Evolutionary conservation across 1,140 invertebrate species (phyloP), one percentile per base, ranked within the genome.

Genomic region (Chrysopa pallens): DNA sequence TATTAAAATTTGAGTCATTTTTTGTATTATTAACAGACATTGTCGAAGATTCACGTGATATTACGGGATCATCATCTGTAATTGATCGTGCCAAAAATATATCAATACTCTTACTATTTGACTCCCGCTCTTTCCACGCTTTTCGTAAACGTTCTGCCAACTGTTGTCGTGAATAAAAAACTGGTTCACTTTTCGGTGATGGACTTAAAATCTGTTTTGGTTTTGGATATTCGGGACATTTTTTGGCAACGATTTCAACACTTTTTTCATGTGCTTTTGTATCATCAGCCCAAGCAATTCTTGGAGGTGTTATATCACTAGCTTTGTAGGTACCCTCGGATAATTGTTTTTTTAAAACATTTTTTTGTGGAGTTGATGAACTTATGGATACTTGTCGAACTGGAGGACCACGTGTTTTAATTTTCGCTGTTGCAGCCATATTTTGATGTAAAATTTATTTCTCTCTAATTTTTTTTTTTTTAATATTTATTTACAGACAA

Each of bases 81-180:
- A 23, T 23, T 23, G 17, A 23, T 23, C 17, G 66, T 0, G 69
- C 62, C 9, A 74, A 47, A 44, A 69, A 70, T 8, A 73, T 73
- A 35, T 71, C 62, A 11, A 74, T 59, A 39, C 71, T 73, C 0
- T 62, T 56, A 47, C 65, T 66, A 9, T 61, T 62, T 14, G 62
- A 57, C 37, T 68, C 63, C 1, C 65, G 50, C 6, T 68, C 60
- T 39, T 66, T 65, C 67, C 67, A 70, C 0, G 66, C 69, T 4
- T 65, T 52, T 36, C 64, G 53, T 28, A 72, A 43, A 39, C 66
- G 54, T 40, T 69, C 65, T 0, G 68, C 64, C 6, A 72, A 46
- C 40, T 71, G 63, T 39, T 70, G 64, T 27, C 67, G 59, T 0
- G 68, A 65, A 13, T 68, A 67, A 1, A 70, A 52, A 15, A 72